These are phyloP conservation scores for Serilophus lunatus DNA, from an alignment of 2,113 vertebrate species.

Conservation along the genomic window DNA sequence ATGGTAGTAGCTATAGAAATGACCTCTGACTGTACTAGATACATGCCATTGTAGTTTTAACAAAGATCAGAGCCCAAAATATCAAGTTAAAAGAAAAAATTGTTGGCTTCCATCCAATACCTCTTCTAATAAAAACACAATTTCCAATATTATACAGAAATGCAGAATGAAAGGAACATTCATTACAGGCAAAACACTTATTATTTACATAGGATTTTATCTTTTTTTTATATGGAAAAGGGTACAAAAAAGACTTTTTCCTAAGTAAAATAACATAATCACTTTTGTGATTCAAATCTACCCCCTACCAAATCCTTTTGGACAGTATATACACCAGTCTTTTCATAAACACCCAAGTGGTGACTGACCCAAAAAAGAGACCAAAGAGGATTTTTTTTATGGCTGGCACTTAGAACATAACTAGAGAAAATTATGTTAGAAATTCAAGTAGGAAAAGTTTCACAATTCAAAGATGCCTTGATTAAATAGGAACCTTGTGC, in stretches of 20 bases:
- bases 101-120: conserved; percentile 88
- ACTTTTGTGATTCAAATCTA: conserved; percentile 61
- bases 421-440: conserved; percentile 35
- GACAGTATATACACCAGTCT: conserved; percentile 1
- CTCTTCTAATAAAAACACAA: conserved; percentile 90
- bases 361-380: conserved; percentile 22
- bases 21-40: conserved; percentile 84
- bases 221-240: conserved; percentile 68
- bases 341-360: conserved; percentile 10
- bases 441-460: conserved; percentile 28
- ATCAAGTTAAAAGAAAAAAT: conserved; percentile 91
- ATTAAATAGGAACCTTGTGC: conserved; percentile 34
- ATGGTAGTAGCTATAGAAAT: conserved; percentile 78
- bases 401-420: neutral
- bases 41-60: conserved; percentile 90
- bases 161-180: conserved; percentile 74
- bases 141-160: conserved; percentile 77
- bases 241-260: conserved; percentile 65
- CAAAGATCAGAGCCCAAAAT: conserved; percentile 82
- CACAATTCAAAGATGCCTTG: neutral
- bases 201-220: conserved; percentile 78
- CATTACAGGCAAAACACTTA: conserved; percentile 74
- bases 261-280: conserved; percentile 66
- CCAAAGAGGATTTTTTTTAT: conserved; percentile 18
- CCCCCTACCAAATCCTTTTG: conserved; percentile 46